Conservation (phyloP, 2,888 invertebrate genomes). For the Caenorhabditis angaria region DNA sequence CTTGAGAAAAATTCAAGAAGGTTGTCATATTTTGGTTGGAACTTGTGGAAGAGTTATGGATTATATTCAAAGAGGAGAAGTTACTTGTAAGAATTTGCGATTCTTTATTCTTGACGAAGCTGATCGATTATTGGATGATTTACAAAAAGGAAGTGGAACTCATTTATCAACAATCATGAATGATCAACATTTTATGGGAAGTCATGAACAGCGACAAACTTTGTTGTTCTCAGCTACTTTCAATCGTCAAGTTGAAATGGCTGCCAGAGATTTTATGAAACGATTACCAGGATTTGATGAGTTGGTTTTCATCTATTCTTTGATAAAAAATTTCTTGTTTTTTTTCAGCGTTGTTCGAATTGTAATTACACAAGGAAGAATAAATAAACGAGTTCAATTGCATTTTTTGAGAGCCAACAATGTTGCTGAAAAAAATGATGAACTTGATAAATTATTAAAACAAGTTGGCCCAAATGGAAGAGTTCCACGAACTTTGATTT, state of each 20-base stretch:
- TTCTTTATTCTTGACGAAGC: slow-evolving; percentile 85
- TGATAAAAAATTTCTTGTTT: not conserved
- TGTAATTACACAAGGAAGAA: slow-evolving; percentile 15
- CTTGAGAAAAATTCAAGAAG: slow-evolving; percentile 68
- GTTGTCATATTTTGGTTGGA: slow-evolving; percentile 81
- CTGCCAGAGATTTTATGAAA: slow-evolving; percentile 37
- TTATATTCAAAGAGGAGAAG: slow-evolving; percentile 75
- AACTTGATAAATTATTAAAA: slow-evolving; percentile 20
- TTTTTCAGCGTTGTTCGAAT: slow-evolving; percentile 14
- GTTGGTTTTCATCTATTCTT: not conserved
- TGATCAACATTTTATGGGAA: not conserved
- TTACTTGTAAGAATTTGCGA: slow-evolving; percentile 76
- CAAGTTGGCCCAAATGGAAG: slow-evolving; percentile 6
- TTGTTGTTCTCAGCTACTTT: slow-evolving; percentile 64
- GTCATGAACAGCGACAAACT: slow-evolving; percentile 14
- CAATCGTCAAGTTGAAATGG: slow-evolving; percentile 19
- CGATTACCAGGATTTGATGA: not conserved
- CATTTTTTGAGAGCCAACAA: slow-evolving; percentile 15
- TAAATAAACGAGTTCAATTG: slow-evolving; percentile 28
- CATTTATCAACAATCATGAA: slow-evolving; percentile 34
- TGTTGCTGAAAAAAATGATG: slow-evolving; percentile 19
- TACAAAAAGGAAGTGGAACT: slow-evolving; percentile 73
- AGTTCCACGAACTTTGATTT: slow-evolving; percentile 56
- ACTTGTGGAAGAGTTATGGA: slow-evolving; percentile 82
- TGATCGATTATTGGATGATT: slow-evolving; percentile 84